phyloP scores from a whole-genome alignment of 2,888 invertebrate genomes.

The Aphidoletes aphidimyza region DNA sequence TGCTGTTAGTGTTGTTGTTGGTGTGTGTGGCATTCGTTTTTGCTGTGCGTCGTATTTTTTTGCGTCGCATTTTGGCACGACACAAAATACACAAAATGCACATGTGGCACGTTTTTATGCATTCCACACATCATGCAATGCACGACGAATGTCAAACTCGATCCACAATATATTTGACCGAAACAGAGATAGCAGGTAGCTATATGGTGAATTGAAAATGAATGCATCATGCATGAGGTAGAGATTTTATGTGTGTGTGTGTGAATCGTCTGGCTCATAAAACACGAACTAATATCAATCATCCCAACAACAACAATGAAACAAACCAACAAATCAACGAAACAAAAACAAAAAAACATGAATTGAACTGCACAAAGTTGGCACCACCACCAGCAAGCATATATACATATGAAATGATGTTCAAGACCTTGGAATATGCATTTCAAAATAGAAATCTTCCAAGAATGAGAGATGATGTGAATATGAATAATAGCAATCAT shows the following conservation, averaged over 20 bases:
- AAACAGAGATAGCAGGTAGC: slow-evolving; percentile 32
- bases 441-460: not conserved
- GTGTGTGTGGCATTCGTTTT: not conserved
- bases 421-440: not conserved
- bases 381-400: not conserved
- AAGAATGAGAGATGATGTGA: not conserved
- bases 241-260: not conserved
- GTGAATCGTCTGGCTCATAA: not conserved
- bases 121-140: slow-evolving; percentile 3
- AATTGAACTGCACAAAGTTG: too few species aligned
- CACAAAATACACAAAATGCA: slow-evolving; percentile 31
- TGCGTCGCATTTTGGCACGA: slow-evolving; percentile 43
- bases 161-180: slow-evolving; percentile 1
- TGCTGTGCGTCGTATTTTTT: not conserved
- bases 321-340: not conserved
- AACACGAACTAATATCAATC: not conserved
- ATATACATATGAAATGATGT: not conserved
- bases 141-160: slow-evolving; percentile 4
- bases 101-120: slow-evolving; percentile 51
- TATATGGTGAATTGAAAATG: not conserved
- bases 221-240: not conserved
- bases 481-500: slow-evolving; percentile 22
- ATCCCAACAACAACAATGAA: not conserved
- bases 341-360: too few species aligned
- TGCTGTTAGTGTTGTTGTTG: not conserved